Percentiles rank a stretch among this genome's conserved stretches.
phyloP scores from a whole-genome alignment of 2,797 vertebrate species.

The Denticeps clupeoides region DNA sequence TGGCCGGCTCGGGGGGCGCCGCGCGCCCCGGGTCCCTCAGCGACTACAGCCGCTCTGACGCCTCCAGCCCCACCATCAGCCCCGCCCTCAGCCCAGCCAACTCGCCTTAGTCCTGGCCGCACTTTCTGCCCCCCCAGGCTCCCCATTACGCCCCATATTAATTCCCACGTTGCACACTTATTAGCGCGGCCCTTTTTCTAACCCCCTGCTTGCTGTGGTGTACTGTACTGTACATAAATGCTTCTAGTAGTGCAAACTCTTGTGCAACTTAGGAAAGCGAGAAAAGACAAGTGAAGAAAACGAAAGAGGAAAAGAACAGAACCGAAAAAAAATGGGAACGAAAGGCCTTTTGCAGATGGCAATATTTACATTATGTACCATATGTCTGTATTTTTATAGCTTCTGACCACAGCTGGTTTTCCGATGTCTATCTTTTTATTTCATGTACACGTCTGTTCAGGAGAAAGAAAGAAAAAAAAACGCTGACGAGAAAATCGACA shows the following conservation, averaged over 20 bases:
- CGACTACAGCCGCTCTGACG: slow-evolving; percentile 93
- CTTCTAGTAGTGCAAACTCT: slow-evolving; percentile 71
- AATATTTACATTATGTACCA: slow-evolving; percentile 64
- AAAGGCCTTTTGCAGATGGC: slow-evolving; percentile 60
- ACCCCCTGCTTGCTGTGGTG: slow-evolving; percentile 65
- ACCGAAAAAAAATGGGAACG: slow-evolving; percentile 23
- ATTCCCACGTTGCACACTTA: slow-evolving; percentile 60
- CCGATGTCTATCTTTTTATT: slow-evolving; percentile 38
- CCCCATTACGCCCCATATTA: slow-evolving; percentile 26
- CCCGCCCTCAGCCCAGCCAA: slow-evolving; percentile 82
- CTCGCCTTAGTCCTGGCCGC: slow-evolving; percentile 78
- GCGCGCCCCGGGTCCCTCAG: slow-evolving; percentile 82
- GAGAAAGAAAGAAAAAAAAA: slow-evolving; percentile 38
- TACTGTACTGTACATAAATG: slow-evolving; percentile 72
- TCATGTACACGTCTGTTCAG: slow-evolving; percentile 46
- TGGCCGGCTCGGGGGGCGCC: slow-evolving; percentile 15
- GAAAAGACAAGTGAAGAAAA: slow-evolving; percentile 39
- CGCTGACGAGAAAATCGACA: slow-evolving; percentile 47
- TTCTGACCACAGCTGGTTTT: slow-evolving; percentile 54
- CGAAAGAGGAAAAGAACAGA: slow-evolving; percentile 37
- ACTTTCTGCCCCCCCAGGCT: slow-evolving; percentile 56
- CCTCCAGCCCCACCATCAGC: slow-evolving; percentile 81
- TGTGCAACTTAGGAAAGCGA: slow-evolving; percentile 57
- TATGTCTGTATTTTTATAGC: slow-evolving; percentile 60
- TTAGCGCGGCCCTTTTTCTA: slow-evolving; percentile 45